phyloP scores from a whole-genome alignment of 1,140 invertebrate species.

The Phocides pigmalion region DNA sequence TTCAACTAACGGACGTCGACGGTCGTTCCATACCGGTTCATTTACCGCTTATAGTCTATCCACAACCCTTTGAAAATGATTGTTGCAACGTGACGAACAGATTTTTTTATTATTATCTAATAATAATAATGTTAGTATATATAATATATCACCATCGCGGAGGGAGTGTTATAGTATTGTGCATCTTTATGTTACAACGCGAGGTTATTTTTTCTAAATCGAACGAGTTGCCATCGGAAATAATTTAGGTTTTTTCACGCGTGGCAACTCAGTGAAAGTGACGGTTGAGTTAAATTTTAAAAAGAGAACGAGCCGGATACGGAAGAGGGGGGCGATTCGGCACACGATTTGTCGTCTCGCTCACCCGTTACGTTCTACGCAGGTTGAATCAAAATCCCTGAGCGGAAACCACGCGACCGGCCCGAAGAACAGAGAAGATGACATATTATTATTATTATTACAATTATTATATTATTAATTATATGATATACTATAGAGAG shows the following conservation, averaged over 20 bases:
- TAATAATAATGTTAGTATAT: constrained; percentile 28
- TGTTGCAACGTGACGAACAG: constrained; percentile 71
- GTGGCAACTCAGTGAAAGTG: constrained; percentile 45
- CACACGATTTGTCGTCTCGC: constrained; percentile 60
- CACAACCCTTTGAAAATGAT: constrained; percentile 74
- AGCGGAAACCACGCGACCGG: constrained; percentile 42
- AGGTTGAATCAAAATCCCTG: constrained; percentile 81
- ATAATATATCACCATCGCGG: constrained; percentile 50
- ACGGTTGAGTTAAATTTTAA: constrained; percentile 32
- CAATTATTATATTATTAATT: constrained; percentile 40
- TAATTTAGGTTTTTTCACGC: constrained; percentile 1
- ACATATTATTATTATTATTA: constrained; percentile 32
- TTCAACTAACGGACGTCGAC: constrained; percentile 74
- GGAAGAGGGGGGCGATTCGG: constrained; percentile 75
- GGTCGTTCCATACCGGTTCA: constrained; percentile 50
- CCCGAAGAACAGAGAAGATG: constrained; percentile 35
- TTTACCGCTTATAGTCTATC: constrained; percentile 70
- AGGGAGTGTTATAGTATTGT: constrained; percentile 80
- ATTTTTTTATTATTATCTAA: constrained; percentile 37
- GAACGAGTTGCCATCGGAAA: background rate
- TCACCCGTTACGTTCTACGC: constrained; percentile 75
- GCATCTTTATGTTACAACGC: constrained; percentile 69
- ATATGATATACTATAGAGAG: constrained; percentile 49
- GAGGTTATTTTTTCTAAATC: constrained; percentile 36
- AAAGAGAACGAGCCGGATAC: constrained; percentile 60